Evolutionary conservation across 2,888 invertebrate species (phyloP).

Genomic region (Drosophila multiciliata): DNA sequence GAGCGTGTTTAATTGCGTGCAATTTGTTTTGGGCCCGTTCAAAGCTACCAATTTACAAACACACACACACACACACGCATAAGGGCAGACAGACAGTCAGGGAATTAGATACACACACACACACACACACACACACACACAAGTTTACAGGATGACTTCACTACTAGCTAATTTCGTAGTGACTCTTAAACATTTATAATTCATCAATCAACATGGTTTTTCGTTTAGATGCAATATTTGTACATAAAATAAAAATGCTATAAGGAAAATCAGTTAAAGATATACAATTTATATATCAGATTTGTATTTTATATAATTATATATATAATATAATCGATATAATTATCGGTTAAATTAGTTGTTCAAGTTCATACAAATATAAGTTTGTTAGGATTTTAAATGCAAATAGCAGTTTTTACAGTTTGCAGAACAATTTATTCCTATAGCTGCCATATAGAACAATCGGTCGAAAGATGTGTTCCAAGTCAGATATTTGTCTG

Average conservation of each 20-base stretch:
- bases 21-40: slow-evolving; percentile 70
- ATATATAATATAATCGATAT: no score
- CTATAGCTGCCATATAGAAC: not conserved
- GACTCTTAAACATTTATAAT: not conserved
- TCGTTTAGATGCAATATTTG: not conserved
- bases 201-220: not conserved
- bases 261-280: not conserved
- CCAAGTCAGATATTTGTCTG: not conserved
- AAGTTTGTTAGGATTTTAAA: not conserved
- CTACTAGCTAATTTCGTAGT: slow-evolving; percentile 1
- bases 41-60: slow-evolving; percentile 59
- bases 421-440: not conserved
- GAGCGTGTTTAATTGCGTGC: slow-evolving; percentile 77
- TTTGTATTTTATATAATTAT: not conserved
- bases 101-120: not conserved
- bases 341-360: not conserved
- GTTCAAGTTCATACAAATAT: not conserved
- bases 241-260: not conserved
- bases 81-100: slow-evolving; percentile 10
- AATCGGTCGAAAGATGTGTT: not conserved
- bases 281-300: not conserved
- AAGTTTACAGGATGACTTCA: slow-evolving; percentile 13
- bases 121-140: slow-evolving; percentile 2
- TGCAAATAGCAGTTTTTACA: not conserved
- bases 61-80: slow-evolving; percentile 1